These are phyloP conservation scores for Lophotis ruficrista DNA, from an alignment of 2,113 vertebrate genomes.

Conservation along the genomic window DNA sequence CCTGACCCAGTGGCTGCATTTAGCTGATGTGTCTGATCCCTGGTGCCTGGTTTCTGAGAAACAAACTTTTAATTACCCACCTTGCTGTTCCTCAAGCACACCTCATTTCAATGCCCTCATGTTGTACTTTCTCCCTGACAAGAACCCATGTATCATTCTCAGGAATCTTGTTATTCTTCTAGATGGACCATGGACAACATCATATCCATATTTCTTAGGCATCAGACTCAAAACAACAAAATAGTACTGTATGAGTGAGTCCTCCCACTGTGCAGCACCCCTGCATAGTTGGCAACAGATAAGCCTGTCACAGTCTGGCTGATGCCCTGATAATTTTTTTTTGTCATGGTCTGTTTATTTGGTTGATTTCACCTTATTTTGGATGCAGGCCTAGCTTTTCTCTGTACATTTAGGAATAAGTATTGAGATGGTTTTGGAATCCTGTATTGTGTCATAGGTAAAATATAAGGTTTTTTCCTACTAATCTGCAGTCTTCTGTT, in stretches of 20 bases:
- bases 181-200: background rate
- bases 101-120: background rate
- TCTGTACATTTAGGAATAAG: background rate
- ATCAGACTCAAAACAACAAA: background rate
- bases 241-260: background rate
- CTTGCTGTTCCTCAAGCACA: background rate
- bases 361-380: background rate
- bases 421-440: background rate
- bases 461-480: background rate
- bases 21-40: background rate
- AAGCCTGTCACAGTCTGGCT: background rate
- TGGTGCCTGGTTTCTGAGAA: background rate
- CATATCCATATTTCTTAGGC: background rate
- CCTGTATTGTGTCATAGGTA: background rate
- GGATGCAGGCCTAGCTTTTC: background rate
- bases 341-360: background rate
- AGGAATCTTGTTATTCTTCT: background rate
- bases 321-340: background rate
- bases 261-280: background rate
- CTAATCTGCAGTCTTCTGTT: slow-evolving; percentile 15
- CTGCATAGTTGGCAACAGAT: background rate
- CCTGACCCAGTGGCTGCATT: background rate
- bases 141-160: background rate
- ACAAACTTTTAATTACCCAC: background rate
- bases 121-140: background rate